Evolutionary conservation across 1,140 invertebrate species (phyloP).

Genomic region (Ceratina calcarata): DNA sequence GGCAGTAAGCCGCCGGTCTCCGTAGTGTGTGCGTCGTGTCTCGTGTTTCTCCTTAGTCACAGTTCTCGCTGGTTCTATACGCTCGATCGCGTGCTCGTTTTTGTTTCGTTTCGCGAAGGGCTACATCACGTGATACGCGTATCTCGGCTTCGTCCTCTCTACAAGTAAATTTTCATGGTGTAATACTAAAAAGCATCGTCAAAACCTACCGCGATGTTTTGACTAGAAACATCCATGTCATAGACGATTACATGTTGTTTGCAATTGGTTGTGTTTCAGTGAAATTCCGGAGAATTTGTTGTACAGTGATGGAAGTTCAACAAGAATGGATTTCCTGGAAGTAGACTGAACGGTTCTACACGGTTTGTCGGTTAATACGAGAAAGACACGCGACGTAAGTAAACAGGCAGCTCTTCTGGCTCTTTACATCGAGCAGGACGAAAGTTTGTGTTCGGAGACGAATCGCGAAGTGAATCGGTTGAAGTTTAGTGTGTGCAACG

Average conservation of each 20-base stretch:
- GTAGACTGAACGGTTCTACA: conserved; percentile 3
- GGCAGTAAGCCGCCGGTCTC: conserved; percentile 70
- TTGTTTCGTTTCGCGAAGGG: neutral
- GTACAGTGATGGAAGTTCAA: neutral
- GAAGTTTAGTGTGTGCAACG: neutral
- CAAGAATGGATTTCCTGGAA: neutral
- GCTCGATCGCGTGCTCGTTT: neutral
- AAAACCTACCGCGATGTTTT: neutral
- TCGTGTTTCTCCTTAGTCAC: neutral
- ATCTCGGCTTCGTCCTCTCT: too few relatives aligned
- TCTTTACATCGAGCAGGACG: conserved; percentile 5
- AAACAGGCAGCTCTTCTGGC: conserved; percentile 38
- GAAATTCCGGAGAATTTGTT: neutral
- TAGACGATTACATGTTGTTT: neutral
- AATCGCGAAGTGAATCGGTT: conserved; percentile 52
- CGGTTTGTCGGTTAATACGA: neutral
- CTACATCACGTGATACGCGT: neutral
- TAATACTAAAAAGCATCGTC: neutral
- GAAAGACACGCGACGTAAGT: conserved; percentile 21
- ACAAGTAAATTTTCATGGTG: too few relatives aligned
- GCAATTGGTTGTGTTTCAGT: neutral
- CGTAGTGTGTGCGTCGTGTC: conserved; percentile 38
- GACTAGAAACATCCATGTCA: neutral
- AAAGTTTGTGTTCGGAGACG: conserved; percentile 62
- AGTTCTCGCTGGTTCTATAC: neutral